Percentiles rank a stretch among this genome's conserved stretches.
phyloP scores from a whole-genome alignment of 2,888 invertebrate genomes.

The Pseudolycoriella hygida region DNA sequence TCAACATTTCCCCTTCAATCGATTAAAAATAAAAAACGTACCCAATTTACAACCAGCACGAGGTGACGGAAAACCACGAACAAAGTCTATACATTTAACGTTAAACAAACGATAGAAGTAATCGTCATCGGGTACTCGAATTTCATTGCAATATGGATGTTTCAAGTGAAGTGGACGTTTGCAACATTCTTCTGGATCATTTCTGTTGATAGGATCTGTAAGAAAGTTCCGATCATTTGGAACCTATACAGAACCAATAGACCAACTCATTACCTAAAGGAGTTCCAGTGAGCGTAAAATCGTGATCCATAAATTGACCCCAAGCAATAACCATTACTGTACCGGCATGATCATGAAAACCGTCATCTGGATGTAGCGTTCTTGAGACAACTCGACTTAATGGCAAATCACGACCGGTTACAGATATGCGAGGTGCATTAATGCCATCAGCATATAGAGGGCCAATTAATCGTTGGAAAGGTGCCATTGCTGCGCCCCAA shows the following conservation, averaged over 20 bases:
- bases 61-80: constrained; percentile 72
- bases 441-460: constrained; percentile 75
- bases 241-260: background rate
- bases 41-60: constrained; percentile 75
- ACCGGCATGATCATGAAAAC: constrained; percentile 84
- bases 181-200: constrained; percentile 85
- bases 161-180: constrained; percentile 61
- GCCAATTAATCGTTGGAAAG: constrained; percentile 61
- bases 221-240: constrained; percentile 8
- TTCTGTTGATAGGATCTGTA: constrained; percentile 65
- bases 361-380: constrained; percentile 83
- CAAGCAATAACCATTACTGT: constrained; percentile 87
- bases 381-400: constrained; percentile 71
- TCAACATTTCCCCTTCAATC: background rate
- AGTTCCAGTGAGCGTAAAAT: constrained; percentile 75
- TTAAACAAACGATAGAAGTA: constrained; percentile 75
- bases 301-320: constrained; percentile 93
- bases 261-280: constrained; percentile 48
- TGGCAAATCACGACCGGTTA: constrained; percentile 60
- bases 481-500: constrained; percentile 73
- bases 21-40: constrained; percentile 24
- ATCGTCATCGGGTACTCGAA: constrained; percentile 73
- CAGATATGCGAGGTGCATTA: constrained; percentile 62
- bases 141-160: constrained; percentile 84
- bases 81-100: constrained; percentile 78